Base-by-base conservation (phyloP, 2,888 invertebrate genomes). In the Chloroclystis v-ata region DNA sequence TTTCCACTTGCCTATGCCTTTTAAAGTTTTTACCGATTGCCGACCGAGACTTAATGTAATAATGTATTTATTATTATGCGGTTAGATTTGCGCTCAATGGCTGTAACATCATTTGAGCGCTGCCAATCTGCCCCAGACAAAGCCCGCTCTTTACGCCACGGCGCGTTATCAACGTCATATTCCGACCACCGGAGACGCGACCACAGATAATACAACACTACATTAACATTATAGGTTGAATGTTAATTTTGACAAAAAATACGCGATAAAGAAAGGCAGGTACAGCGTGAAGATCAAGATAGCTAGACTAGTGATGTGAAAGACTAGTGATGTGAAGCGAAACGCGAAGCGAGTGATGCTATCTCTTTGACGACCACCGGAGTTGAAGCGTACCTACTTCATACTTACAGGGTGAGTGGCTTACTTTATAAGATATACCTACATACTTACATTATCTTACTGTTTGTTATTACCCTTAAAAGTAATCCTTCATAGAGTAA, bases 311-410 rank as follows among this genome's bases (percentile, higher is more conserved):
- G 42, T 28, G 40, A 40, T 33, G 44, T 42, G 38, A 25, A 25
- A 6, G 26, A 35, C 35, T 35, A 35, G 28, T 14, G 30, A 37
- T 38, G 46, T 43, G 41, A 35, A 13, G 39, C 16, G 33, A 40
- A 33, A 40, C 33, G 43, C 50, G 38, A 29, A 35, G 45, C 47
- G 43, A 28, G 35, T 41, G 52, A 50, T 52, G 26, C 12, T 52
- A 52, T 52, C 50, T 25, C 10, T 26, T 33, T 42, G 29, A 47
- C 47, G 49, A 49, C 56, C 56, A 56, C 56, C 54, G 42, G 43
- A 38, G 44, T 37, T 38, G 47, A 47, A 30, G 37, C 14, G 16
- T 42, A 42, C 33, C n/a, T n/a, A n/a, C n/a, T n/a, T 35, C 13
- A 14, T 20, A n/a, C n/a, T 14, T 26, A 14, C 11, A 20, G 16